Evolutionary conservation across 1,140 invertebrate genomes (phyloP), one percentile per base, ranked within the genome.

Genomic region (Rhopalosiphum padi): DNA sequence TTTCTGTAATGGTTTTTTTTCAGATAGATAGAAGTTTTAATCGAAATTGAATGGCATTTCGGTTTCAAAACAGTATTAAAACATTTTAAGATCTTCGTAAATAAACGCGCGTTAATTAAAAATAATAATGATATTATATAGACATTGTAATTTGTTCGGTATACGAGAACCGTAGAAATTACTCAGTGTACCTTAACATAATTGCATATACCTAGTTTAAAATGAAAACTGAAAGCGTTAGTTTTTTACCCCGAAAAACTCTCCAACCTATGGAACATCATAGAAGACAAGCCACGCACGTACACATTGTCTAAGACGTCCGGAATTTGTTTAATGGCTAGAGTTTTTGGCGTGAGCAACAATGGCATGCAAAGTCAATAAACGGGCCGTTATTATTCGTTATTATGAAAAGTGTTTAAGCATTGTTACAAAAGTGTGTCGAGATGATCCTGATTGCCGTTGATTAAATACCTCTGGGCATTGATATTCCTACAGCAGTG

Each of bases 141-240:
- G 37, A 46, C 37, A 86, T 43, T 86, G 41, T 86, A 30, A 86
- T n/a, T 43, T 30, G 43, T n/a, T 46, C n/a, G 48, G 7, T 35
- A 23, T 15, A 35, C n/a, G 48, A 41, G 7, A 23, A 41, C 51
- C 88, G 53, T 60, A 90, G 51, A 90, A 90, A 90, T 23, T 60
- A 23, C 48, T 25, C 46, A 23, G 37, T 35, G n/a, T 53, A 23
- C 25, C 23, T 37, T 41, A 3, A 41, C 35, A 60, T 60, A 90
- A 60, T 55, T 90, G 53, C 51, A 90, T 8, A 43, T 90, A 11
- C 23, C 55, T 11, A 43, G 53, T 90, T 90, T 60, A 60, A 68
- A n/a, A 68, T 30, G n/a, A 93, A 93, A 93, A 93, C 91, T 43
- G 91, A 93, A 86, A 93, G 91, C 91, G 82, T 51, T n/a, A n/a